Conservation (phyloP, 2,888 invertebrate genomes). For the Mallateleia sp. region DNA sequence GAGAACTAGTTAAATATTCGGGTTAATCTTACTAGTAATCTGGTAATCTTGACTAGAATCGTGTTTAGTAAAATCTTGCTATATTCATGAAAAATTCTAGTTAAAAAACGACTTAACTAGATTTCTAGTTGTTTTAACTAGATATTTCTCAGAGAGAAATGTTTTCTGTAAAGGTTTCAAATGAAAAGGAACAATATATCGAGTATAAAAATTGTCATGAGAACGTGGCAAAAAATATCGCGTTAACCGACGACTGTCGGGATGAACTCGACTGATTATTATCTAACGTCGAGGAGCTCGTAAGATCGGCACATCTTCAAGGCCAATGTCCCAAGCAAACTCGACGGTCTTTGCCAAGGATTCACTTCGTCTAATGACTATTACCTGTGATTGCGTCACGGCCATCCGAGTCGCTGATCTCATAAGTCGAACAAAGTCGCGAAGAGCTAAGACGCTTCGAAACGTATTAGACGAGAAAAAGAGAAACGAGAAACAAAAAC, state of each 20-base stretch:
- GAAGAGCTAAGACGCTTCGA: constrained; percentile 14
- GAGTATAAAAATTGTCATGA: constrained; percentile 38
- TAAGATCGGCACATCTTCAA: constrained; percentile 68
- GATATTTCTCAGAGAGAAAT: too few relatives aligned
- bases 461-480: constrained; percentile 20
- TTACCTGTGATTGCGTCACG: constrained; percentile 60
- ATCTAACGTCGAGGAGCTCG: constrained; percentile 40
- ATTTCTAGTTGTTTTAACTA: too few relatives aligned
- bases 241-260: constrained; percentile 26
- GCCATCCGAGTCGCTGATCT: constrained; percentile 62
- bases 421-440: constrained; percentile 56
- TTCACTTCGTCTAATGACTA: constrained; percentile 64
- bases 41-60: too few relatives aligned
- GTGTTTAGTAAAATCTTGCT: too few relatives aligned
- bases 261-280: constrained; percentile 39
- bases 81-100: too few relatives aligned
- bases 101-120: too few relatives aligned
- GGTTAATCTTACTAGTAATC: too few relatives aligned
- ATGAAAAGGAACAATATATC: constrained; percentile 37
- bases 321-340: constrained; percentile 64
- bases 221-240: constrained; percentile 7
- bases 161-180: too few relatives aligned
- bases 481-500: constrained; percentile 1
- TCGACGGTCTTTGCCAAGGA: constrained; percentile 64
- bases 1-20: too few relatives aligned